Conservation (phyloP, 2,797 vertebrate genomes). For the Crocidura indochinensis region DNA sequence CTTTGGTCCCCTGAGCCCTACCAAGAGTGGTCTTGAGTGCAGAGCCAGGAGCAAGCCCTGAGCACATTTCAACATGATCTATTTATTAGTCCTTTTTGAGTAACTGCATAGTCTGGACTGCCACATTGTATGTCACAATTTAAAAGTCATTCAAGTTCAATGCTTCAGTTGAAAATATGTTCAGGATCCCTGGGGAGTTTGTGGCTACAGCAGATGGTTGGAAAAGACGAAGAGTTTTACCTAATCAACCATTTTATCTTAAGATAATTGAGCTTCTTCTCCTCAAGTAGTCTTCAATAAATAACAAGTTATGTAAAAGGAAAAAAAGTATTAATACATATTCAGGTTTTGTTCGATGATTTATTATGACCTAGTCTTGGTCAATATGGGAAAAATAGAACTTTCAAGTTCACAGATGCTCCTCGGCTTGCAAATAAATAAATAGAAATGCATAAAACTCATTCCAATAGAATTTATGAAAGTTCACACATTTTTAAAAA, state of each 20-base stretch:
- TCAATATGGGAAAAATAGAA: slow-evolving; percentile 60
- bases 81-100: slow-evolving; percentile 46
- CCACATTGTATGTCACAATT: slow-evolving; percentile 72
- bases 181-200: slow-evolving; percentile 73
- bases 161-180: slow-evolving; percentile 77
- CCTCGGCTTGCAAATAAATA: not conserved
- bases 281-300: slow-evolving; percentile 50
- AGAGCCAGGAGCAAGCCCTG: too few species aligned
- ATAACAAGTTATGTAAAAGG: slow-evolving; percentile 22
- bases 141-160: slow-evolving; percentile 85
- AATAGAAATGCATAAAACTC: not conserved
- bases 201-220: slow-evolving; percentile 80
- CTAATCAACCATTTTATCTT: slow-evolving; percentile 75
- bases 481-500: not conserved
- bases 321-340: slow-evolving; percentile 22
- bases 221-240: slow-evolving; percentile 64
- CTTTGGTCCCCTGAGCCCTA: too few species aligned
- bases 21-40: too few species aligned
- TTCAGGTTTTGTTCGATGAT: slow-evolving; percentile 40
- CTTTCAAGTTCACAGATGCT: not conserved
- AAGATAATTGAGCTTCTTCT: slow-evolving; percentile 75
- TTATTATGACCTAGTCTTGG: slow-evolving; percentile 42
- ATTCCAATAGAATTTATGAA: not conserved
- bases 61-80: not conserved
- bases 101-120: slow-evolving; percentile 22